Evolutionary conservation across 2,113 vertebrate species (phyloP).

Genomic region (Sus scrofa): DNA sequence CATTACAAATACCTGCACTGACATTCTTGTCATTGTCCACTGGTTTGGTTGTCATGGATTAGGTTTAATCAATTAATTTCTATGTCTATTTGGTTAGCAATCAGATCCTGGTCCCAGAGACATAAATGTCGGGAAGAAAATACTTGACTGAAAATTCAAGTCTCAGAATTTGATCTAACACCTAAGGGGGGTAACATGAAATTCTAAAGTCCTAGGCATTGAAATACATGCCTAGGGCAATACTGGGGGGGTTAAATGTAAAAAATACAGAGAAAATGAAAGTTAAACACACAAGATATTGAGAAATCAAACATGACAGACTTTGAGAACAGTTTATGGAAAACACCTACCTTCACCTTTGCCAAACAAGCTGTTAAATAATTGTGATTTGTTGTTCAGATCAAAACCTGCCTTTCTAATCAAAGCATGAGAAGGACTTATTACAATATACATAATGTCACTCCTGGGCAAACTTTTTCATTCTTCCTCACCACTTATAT

Average conservation of each 20-base stretch:
- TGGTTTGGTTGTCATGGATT: neutral
- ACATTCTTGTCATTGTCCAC: neutral
- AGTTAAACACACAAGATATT: slow-evolving; percentile 25
- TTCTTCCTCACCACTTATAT: neutral
- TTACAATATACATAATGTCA: neutral
- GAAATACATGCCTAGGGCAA: neutral
- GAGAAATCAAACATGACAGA: slow-evolving; percentile 37
- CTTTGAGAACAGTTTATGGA: slow-evolving; percentile 31
- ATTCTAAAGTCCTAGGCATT: neutral
- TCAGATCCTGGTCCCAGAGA: neutral
- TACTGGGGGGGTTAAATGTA: neutral
- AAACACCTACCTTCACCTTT: slow-evolving; percentile 24
- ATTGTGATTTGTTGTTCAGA: slow-evolving; percentile 57
- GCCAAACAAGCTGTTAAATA: slow-evolving; percentile 57
- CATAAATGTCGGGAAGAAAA: slow-evolving; percentile 21
- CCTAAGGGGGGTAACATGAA: neutral
- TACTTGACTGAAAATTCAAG: neutral
- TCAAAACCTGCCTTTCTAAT: slow-evolving; percentile 57
- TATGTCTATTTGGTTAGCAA: neutral
- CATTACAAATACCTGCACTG: neutral
- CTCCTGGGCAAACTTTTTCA: neutral
- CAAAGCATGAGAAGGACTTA: slow-evolving; percentile 43
- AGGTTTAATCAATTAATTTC: neutral
- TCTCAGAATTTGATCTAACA: neutral
- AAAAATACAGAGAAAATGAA: slow-evolving; percentile 49